Evolutionary conservation across 2,113 vertebrate genomes (phyloP).

Genomic region (Callopanchax toddi): DNA sequence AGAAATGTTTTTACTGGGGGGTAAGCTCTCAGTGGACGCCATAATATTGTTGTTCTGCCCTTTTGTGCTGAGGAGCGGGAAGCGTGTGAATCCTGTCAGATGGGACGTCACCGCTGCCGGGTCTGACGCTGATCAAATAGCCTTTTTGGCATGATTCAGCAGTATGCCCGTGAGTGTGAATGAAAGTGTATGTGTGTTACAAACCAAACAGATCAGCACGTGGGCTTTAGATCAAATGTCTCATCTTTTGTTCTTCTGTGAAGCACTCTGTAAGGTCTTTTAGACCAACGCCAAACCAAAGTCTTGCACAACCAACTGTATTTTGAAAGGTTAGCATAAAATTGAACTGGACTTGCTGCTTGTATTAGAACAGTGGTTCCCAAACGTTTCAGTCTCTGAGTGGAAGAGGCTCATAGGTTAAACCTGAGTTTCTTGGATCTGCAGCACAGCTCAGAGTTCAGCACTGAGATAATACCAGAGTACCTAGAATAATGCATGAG

Average conservation of each 20-base stretch:
- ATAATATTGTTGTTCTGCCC: conserved; percentile 73
- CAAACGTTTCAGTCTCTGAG: not conserved
- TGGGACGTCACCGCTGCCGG: conserved; percentile 47
- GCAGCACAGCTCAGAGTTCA: too few relatives aligned
- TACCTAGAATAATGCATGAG: too few relatives aligned
- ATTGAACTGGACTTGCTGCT: conserved; percentile 16
- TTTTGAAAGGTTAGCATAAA: conserved; percentile 30
- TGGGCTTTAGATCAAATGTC: conserved; percentile 50
- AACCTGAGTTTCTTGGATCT: too few relatives aligned
- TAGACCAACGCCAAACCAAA: conserved; percentile 7
- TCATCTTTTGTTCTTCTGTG: conserved; percentile 15
- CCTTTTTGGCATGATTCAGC: conserved; percentile 56
- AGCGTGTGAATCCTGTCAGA: conserved; percentile 66
- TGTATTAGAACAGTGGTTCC: not conserved
- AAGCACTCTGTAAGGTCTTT: conserved; percentile 18
- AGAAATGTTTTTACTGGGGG: conserved; percentile 71
- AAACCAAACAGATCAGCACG: conserved; percentile 43
- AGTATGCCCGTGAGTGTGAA: conserved; percentile 28
- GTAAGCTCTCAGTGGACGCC: conserved; percentile 64
- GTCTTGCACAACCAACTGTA: conserved; percentile 21
- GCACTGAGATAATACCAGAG: too few relatives aligned
- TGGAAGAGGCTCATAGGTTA: too few relatives aligned
- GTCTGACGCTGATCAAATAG: conserved; percentile 47
- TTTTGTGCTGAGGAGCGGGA: conserved; percentile 65
- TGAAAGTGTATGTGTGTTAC: conserved; percentile 35